Base-by-base conservation (phyloP, 2,113 vertebrate genomes). In the Pao palembangensis region DNA sequence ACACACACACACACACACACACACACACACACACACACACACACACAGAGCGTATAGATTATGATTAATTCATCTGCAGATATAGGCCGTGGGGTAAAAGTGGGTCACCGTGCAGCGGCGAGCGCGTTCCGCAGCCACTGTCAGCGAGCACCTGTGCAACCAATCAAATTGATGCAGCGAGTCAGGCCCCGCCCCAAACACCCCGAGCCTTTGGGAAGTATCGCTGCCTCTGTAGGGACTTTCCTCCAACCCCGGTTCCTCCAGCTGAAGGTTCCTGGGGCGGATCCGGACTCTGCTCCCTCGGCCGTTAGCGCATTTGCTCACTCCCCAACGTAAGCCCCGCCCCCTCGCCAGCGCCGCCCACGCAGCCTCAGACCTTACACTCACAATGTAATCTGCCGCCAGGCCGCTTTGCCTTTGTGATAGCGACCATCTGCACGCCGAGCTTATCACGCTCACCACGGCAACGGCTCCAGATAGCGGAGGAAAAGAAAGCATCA, bases 61-160 rank as follows among this genome's bases (percentile, higher is more conserved):
- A 78, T 73, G 19, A 70, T 64, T 82, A 57, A 82, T 75, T 71
- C 34, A 79, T 67, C 21, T 6, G 17, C 0, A 12, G 61, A 43
- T 67, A 54, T 34, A 51, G 42, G 42, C 12, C 15, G 43, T 64
- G 15, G 34, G 46, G 14, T 60, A 14, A 68, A 78, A 79, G 34
- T 78, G 69, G 79, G 72, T 80, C 75, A 82, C 15, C 16, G 43
- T 12, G 34, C 34, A 31, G 6, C 6, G 5, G 28, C 28, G 8
- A 31, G 5, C 5, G 8, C 28, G 3, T 3, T 31, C 34, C 11
- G 34, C 34, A 38, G 25, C 25, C 25, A 1, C 25, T 28, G 25
- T 12, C 34, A 11, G 34, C 28, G 28, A 8, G 28, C 8, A 12
- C 34, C 34, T 38, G 11, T 11, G 11, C 34, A 38, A 8, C 34